Evolutionary conservation across 2,113 vertebrate species (phyloP).

Genomic region (Oreochromis niloticus): DNA sequence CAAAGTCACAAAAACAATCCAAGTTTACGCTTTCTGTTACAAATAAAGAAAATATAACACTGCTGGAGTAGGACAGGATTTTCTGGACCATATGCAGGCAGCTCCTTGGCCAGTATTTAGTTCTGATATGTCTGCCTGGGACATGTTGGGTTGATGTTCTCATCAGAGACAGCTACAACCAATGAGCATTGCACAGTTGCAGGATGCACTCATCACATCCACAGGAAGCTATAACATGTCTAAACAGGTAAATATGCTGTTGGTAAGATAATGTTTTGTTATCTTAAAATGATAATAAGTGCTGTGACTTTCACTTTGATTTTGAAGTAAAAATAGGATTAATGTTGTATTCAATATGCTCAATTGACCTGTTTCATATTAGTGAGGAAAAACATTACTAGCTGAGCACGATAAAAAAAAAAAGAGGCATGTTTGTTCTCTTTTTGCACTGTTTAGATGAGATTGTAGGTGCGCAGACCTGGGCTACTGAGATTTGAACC

Average conservation of each 20-base stretch:
- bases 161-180: not conserved
- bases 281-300: not conserved
- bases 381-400: not conserved
- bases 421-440: not conserved
- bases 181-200: not conserved
- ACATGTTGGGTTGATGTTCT: not conserved
- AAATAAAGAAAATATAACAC: not conserved
- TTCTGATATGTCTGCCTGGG: not conserved
- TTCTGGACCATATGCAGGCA: not conserved
- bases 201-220: not conserved
- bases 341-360: not conserved
- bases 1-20: not conserved
- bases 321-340: not conserved
- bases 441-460: not conserved
- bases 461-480: slow-evolving; percentile 64
- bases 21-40: not conserved
- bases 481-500: slow-evolving; percentile 74
- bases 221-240: not conserved
- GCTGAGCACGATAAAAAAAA: not conserved
- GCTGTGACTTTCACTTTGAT: not conserved
- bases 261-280: not conserved
- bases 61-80: not conserved
- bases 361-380: not conserved
- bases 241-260: not conserved
- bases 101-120: not conserved